Percentiles rank a stretch among this genome's conserved stretches.
These are phyloP conservation scores for Trematocara macrostoma DNA, from an alignment of 2,113 vertebrate species.

Conservation along the genomic window DNA sequence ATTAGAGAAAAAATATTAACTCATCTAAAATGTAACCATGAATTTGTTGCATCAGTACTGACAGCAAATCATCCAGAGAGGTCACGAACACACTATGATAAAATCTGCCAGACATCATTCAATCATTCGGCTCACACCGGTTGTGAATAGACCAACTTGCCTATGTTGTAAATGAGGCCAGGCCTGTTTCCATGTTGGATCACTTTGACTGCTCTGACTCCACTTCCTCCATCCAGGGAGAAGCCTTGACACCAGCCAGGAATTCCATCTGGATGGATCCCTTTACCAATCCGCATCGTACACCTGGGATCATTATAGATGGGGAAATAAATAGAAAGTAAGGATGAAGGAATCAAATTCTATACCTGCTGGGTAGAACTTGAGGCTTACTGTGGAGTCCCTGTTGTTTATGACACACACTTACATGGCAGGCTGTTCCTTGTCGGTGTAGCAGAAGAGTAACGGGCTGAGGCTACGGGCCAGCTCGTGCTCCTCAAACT, in stretches of 20 bases:
- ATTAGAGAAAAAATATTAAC: not conserved
- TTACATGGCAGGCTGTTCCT: slow-evolving; percentile 94
- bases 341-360: not conserved
- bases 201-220: slow-evolving; percentile 92
- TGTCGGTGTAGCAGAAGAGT: slow-evolving; percentile 94
- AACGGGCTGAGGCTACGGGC: slow-evolving; percentile 93
- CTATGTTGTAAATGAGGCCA: slow-evolving; percentile 97
- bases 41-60: not conserved
- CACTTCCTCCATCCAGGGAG: slow-evolving; percentile 92
- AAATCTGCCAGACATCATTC: not conserved
- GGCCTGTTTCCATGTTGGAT: slow-evolving; percentile 93
- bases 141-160: slow-evolving; percentile 57
- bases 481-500: slow-evolving; percentile 96
- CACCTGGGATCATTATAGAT: slow-evolving; percentile 72
- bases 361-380: not conserved
- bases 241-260: slow-evolving; percentile 98
- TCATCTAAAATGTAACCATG: not conserved
- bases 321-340: not conserved
- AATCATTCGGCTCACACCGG: not conserved
- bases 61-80: not conserved
- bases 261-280: slow-evolving; percentile 90
- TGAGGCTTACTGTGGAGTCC: not conserved
- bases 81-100: not conserved
- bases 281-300: slow-evolving; percentile 93
- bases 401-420: slow-evolving; percentile 37